A percentile compares a stretch with the other conserved stretches of the same genome.
phyloP scores from a whole-genome alignment of 2,888 invertebrate species.

The Eurytoma californica region DNA sequence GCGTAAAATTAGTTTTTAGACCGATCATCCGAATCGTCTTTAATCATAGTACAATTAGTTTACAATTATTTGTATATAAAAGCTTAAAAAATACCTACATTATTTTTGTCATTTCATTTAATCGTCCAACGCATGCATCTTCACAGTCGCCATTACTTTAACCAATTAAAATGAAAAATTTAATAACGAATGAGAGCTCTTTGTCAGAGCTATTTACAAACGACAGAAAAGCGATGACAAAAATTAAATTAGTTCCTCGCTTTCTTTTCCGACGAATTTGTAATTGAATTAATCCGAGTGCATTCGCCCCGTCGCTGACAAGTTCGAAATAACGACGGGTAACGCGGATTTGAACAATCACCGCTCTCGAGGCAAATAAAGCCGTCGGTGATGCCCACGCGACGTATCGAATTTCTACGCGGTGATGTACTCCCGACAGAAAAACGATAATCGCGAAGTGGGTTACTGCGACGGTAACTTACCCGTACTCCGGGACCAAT shows the following conservation, averaged over 20 bases:
- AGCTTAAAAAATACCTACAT: no score
- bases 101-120: no score
- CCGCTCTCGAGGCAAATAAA: neutral
- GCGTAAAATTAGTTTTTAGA: no score
- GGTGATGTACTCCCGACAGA: neutral
- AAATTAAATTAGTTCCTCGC: constrained; percentile 2
- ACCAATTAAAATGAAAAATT: no score
- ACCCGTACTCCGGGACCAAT: neutral
- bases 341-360: constrained; percentile 1
- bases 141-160: no score
- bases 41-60: no score
- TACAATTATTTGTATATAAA: no score
- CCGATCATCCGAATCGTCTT: no score
- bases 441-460: constrained; percentile 30
- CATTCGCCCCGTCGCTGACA: neutral
- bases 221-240: no score
- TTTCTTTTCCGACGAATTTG: neutral
- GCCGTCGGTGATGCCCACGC: neutral
- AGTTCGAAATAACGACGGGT: neutral
- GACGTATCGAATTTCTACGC: neutral
- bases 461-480: constrained; percentile 11
- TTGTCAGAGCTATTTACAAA: neutral
- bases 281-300: neutral
- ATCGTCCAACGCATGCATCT: no score
- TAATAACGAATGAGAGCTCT: no score